Evolutionary conservation across 2,113 vertebrate genomes (phyloP), one percentile per base, ranked within the genome.

Genomic region (Alces alces): DNA sequence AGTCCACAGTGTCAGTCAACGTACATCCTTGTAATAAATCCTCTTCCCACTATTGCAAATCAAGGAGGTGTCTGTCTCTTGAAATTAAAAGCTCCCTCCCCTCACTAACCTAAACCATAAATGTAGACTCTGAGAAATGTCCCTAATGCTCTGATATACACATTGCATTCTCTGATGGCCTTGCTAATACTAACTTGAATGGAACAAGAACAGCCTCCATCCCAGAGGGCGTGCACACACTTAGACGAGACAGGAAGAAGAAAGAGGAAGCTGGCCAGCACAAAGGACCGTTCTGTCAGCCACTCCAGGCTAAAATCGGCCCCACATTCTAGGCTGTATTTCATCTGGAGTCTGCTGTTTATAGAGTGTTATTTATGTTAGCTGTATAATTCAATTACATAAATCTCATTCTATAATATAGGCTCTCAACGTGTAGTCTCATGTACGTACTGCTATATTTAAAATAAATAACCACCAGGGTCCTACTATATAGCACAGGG

Each of bases 31-130:
- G 28, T 5, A 55, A 30, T n/a, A 45, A 80, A 76, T 89, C 39
- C 25, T 14, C 9, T 19, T 61, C 83, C 52, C 64, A 66, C 33
- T 9, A 39, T 94, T 43, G 27, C 66, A 93, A 82, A n/a, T 33
- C 61, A 90, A 60, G 30, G n/a, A 54, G 66, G n/a, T 86, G 85
- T 66, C 86, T 73, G n/a, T 95, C 47, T 94, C 76, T 88, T 96
- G 36, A 36, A 76, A 52, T 82, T 55, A 92, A 95, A 97, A 82
- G 14, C 39, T 21, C 79, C 33, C 52, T 43, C 9, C 11, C 27
- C 10, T 10, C 1, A 43, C 61, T 84, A 66, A 82, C 21, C 27
- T 55, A 60, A 96, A 54, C n/a, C 23, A 43, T 58, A 16, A 91
- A 86, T 7, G 54, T 0, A 58, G 17, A 91, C 36, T 64, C 52